Evolutionary conservation across 1,140 invertebrate genomes (phyloP).

Genomic region (Archivesica marissinica): DNA sequence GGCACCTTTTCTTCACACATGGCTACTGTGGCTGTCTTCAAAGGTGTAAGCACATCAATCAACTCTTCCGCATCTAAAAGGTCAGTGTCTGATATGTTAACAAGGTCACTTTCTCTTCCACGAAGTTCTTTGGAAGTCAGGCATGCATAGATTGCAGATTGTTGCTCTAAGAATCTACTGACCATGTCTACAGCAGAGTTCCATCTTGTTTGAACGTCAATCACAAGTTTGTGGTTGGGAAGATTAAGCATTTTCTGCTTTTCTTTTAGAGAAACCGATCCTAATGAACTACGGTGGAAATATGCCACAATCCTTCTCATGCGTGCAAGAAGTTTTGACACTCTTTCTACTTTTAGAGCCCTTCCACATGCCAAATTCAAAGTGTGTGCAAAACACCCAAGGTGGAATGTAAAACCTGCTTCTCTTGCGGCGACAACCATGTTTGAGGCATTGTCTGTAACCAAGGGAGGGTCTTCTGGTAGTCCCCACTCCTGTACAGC

Average conservation of each 20-base stretch:
- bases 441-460: no score
- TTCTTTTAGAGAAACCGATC: slow-evolving; percentile 38
- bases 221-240: slow-evolving; percentile 63
- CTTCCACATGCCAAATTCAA: no score
- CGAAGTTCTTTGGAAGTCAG: slow-evolving; percentile 1
- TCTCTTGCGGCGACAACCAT: no score
- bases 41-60: slow-evolving; percentile 22
- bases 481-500: no score
- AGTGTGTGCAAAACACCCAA: no score
- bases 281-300: slow-evolving; percentile 30
- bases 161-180: slow-evolving; percentile 62
- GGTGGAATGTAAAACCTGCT: no score
- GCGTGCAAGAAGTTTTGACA: no score
- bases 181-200: slow-evolving; percentile 72
- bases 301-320: no score
- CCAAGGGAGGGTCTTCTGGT: no score
- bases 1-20: slow-evolving; percentile 45
- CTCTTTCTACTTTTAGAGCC: no score
- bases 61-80: background rate
- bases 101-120: slow-evolving; percentile 20
- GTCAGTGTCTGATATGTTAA: background rate
- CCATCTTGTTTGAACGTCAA: slow-evolving; percentile 68
- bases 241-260: slow-evolving; percentile 53
- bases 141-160: slow-evolving; percentile 41
- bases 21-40: slow-evolving; percentile 26